Base-by-base conservation (phyloP, 2,888 invertebrate species). In the Nymphalis c-album region DNA sequence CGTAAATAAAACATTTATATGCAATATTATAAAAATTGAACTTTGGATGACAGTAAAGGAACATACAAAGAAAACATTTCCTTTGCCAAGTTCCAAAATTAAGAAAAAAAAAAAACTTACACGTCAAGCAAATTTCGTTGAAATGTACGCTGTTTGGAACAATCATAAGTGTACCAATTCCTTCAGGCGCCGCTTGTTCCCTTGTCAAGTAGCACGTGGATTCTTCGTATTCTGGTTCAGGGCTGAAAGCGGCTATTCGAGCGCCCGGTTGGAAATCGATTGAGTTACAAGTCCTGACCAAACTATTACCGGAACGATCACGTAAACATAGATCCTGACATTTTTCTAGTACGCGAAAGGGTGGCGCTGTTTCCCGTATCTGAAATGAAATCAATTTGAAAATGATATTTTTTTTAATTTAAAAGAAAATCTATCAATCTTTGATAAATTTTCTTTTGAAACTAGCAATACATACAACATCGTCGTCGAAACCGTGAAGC, bases 261-360 rank as follows among this genome's bases (percentile, higher is more conserved):
- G 96, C 96, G 67, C 97, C 98, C 0, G 97, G 97, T 86, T 97
- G 96, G 82, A 97, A 98, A 87, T 98, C 97, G 76, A 98, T 97
- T 57, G 97, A 97, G 71, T 96, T 95, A 85, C 97, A 98, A 1
- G 96, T 95, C 73, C 97, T 93, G 22, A 97, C 97, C 59, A 97
- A 93, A 84, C 97, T 97, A 83, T 96, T 97, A 13, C 95, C 94
- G 93, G 84, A 97, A 72, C 97, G 94, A 83, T 97, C 97, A 20
- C 97, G 94, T 68, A 97, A 88, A 79, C 97, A 98, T 13, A 97
- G 87, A 78, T 97, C 96, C 85, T 97, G 96, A 85, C 98, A 98
- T 86, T 97, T 97, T 85, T 97, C 97, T 77, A 98, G 88, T 10
- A 97, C 97, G 71, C 96, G 94, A 80, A 97, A 97, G 0, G 97